Base-by-base conservation (phyloP, 2,797 vertebrate genomes). In the Cichlasoma orientale region DNA sequence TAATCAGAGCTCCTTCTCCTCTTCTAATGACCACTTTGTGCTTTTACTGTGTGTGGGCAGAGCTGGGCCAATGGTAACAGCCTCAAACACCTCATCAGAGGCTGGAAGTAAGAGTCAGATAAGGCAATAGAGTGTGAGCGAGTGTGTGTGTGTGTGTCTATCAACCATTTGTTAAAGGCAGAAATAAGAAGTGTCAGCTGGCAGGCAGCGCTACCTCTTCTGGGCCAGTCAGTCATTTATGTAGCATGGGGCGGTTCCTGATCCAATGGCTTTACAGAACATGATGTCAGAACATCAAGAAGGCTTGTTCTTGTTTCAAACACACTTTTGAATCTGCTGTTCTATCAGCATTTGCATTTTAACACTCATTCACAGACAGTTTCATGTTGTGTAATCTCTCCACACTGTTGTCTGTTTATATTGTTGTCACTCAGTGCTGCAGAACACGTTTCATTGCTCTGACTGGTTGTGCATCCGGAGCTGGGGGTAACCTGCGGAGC, bases 1-100 rank as follows among this genome's bases (percentile, higher is more conserved):
- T 70, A 82, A 89, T 88, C 84, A 83, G 75, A 83, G 80, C 59
- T 72, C 52, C 50, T 14, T 53, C 77, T 82, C 68, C 57, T 58
- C 7, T n/a, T n/a, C 59, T 71, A 69, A 72, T 2, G 19, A 75
- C 23, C 44, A 29, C 53, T 56, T 52, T 79, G 25, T 61, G 68
- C 78, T 81, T 75, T 63, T 73, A 61, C 54, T 77, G 71, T 72
- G 71, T 75, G 55, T 72, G 71, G 53, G 77, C 61, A 78, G 68
- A 82, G 53, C 58, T 19, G 52, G 59, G 66, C 83, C 75, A 88
- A 78, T 0, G 13, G 33, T 63, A 82, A 85, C 77, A 57, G 72
- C 58, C 77, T 50, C 77, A 31, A 31, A 57, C 79, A 59, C 41
- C 53, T 58, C 69, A 70, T 79, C 52, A 56, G 63, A 82, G 61